Percentiles rank a stretch among this genome's conserved stretches.
Evolutionary conservation across 2,888 invertebrate species (phyloP).

Genomic region (Acanthoscelides obtectus): DNA sequence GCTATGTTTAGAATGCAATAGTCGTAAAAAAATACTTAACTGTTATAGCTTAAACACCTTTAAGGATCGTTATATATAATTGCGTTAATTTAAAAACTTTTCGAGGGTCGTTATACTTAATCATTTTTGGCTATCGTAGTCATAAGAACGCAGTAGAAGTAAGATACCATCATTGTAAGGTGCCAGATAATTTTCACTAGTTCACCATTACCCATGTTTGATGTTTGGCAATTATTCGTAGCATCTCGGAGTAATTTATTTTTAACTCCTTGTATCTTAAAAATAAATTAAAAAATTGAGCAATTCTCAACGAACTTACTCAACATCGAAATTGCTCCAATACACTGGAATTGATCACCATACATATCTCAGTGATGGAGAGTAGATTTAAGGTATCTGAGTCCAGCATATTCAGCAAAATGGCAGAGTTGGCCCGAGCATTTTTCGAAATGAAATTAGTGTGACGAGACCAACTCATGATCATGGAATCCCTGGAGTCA

Average conservation of each 20-base stretch:
- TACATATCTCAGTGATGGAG: neutral
- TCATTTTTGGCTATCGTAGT: neutral
- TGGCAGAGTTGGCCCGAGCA: too few species aligned
- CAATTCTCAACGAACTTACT: neutral
- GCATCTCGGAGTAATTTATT: too few species aligned
- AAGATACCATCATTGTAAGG: neutral
- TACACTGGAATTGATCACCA: neutral
- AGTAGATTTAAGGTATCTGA: neutral
- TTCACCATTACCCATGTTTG: too few species aligned
- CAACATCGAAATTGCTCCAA: neutral
- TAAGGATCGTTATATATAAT: neutral
- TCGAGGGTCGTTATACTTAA: neutral
- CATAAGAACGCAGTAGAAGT: neutral
- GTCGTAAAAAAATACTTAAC: neutral
- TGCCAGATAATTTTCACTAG: neutral
- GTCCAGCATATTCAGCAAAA: too few species aligned
- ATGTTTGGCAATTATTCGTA: too few species aligned
- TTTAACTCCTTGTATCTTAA: neutral
- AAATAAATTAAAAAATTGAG: neutral
- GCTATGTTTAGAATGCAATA: neutral
- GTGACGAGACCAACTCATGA: too few species aligned
- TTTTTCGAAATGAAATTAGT: too few species aligned
- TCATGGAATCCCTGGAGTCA: too few species aligned
- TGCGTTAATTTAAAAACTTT: too few species aligned
- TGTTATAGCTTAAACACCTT: neutral